Percentiles rank a stretch among this genome's conserved stretches.
These are phyloP conservation scores for Anoura caudifer DNA, from an alignment of 2,113 vertebrate genomes.

Conservation along the genomic window DNA sequence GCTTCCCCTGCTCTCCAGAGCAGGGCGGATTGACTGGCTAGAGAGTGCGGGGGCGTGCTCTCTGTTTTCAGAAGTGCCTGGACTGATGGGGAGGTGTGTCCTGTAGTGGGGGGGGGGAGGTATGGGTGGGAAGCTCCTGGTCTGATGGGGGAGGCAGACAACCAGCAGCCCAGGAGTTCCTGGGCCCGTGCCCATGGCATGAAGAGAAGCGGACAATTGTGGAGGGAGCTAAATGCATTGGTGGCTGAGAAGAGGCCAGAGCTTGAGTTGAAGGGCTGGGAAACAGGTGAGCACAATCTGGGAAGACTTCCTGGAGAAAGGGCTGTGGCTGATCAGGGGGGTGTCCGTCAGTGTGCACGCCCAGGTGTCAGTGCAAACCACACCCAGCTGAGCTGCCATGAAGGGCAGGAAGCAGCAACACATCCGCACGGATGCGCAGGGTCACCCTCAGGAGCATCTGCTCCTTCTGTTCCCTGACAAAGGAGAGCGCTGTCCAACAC, in stretches of 20 bases:
- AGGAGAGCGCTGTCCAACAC: conserved; percentile 67
- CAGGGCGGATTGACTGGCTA: not conserved
- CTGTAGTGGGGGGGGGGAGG: no score
- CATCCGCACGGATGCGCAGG: conserved; percentile 66
- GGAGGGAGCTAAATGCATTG: not conserved
- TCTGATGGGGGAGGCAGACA: not conserved
- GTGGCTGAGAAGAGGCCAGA: not conserved
- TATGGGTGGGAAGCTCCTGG: not conserved
- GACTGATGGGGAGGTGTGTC: not conserved
- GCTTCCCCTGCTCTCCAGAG: not conserved
- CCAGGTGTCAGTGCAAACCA: not conserved
- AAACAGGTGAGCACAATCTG: not conserved
- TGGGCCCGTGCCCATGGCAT: not conserved
- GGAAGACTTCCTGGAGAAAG: conserved; percentile 12
- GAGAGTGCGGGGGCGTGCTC: not conserved
- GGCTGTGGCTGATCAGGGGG: not conserved
- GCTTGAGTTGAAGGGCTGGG: not conserved
- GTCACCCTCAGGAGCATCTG: conserved; percentile 77
- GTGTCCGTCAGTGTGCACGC: fast-evolving
- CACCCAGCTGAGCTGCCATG: not conserved
- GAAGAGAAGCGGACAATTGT: not conserved
- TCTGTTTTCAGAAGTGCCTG: not conserved
- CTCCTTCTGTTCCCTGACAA: conserved; percentile 72
- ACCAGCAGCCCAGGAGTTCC: not conserved
- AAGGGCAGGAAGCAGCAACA: conserved; percentile 4